A percentile compares a stretch with the other conserved stretches of the same genome.
Conservation (phyloP, 2,888 invertebrate genomes). For the Theretra japonica region DNA sequence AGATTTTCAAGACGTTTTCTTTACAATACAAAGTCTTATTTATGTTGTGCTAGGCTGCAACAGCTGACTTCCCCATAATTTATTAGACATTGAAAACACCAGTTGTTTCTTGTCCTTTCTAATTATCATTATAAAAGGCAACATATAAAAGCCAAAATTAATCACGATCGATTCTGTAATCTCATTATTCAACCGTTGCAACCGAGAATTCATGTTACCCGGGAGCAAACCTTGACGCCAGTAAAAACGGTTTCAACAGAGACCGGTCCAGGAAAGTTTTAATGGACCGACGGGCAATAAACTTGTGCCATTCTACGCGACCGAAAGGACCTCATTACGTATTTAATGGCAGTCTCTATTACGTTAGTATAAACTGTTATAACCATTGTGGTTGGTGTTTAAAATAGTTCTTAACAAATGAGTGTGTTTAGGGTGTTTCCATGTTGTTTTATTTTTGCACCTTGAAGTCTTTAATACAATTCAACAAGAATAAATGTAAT, state of each 20-base stretch:
- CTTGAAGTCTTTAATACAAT: no score
- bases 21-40: no score
- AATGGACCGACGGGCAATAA: conserved; percentile 66
- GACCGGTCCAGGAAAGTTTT: conserved; percentile 60
- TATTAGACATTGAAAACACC: no score
- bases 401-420: not conserved
- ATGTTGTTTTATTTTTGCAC: not conserved
- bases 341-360: conserved; percentile 44
- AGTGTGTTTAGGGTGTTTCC: not conserved
- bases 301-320: conserved; percentile 47
- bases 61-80: no score
- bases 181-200: not conserved
- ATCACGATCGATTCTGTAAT: conserved; percentile 5
- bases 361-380: conserved; percentile 30
- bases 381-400: conserved; percentile 19
- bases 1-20: no score
- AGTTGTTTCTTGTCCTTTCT: not conserved
- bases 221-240: conserved; percentile 22
- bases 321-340: conserved; percentile 45
- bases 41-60: no score
- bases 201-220: conserved; percentile 8
- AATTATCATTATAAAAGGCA: not conserved
- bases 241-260: conserved; percentile 27
- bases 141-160: not conserved
- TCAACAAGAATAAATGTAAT: no score